phyloP scores from a whole-genome alignment of 2,888 invertebrate species.

The Acleris cristana region DNA sequence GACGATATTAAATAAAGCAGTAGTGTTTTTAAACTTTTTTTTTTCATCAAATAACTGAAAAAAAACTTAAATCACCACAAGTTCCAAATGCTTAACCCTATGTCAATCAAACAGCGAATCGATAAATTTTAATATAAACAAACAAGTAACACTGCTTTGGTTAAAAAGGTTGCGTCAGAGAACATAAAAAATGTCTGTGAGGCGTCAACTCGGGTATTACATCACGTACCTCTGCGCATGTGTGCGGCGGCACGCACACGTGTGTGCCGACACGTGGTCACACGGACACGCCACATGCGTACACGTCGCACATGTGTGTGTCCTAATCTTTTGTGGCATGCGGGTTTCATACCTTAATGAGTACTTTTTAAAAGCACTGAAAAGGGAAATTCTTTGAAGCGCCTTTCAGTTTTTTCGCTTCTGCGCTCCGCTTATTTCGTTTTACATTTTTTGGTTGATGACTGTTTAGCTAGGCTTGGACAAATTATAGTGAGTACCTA shows the following conservation, averaged over 20 bases:
- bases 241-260: slow-evolving; percentile 47
- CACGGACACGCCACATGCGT: slow-evolving; percentile 42
- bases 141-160: slow-evolving; percentile 62
- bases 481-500: not conserved
- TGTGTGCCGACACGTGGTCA: slow-evolving; percentile 43
- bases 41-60: no score
- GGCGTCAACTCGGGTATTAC: slow-evolving; percentile 78
- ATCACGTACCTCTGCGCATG: slow-evolving; percentile 62
- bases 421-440: slow-evolving; percentile 19
- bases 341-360: slow-evolving; percentile 77
- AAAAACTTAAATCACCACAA: no score
- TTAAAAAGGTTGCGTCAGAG: slow-evolving; percentile 81
- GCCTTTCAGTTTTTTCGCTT: slow-evolving; percentile 53
- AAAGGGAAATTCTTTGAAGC: slow-evolving; percentile 70
- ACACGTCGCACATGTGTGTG: slow-evolving; percentile 51
- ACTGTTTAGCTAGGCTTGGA: slow-evolving; percentile 1
- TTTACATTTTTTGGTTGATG: slow-evolving; percentile 5
- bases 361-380: slow-evolving; percentile 76
- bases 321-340: slow-evolving; percentile 82
- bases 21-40: no score
- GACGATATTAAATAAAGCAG: no score
- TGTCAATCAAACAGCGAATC: slow-evolving; percentile 14
- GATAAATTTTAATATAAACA: slow-evolving; percentile 44
- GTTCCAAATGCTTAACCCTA: slow-evolving; percentile 31
- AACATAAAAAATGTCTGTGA: slow-evolving; percentile 82